These are phyloP conservation scores for Mimumesa dahlbomi DNA, from an alignment of 2,888 invertebrate genomes.

Conservation along the genomic window DNA sequence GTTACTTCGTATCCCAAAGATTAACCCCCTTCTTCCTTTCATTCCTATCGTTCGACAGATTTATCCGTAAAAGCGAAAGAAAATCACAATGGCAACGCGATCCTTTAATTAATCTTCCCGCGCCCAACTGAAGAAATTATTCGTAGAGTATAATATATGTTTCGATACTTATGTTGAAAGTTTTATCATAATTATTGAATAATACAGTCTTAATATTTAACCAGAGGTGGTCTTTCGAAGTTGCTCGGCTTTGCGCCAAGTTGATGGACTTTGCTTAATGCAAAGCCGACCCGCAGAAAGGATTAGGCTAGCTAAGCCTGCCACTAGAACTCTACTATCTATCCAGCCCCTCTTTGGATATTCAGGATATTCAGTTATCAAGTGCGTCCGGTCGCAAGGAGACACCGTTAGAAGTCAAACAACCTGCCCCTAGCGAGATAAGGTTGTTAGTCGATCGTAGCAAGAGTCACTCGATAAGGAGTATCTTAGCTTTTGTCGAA, in stretches of 20 bases:
- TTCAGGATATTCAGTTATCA: constrained; percentile 74
- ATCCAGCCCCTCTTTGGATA: constrained; percentile 42
- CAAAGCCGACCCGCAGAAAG: constrained; percentile 71
- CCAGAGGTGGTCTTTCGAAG: constrained; percentile 37
- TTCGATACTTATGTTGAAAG: too few species aligned
- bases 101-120: neutral
- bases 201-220: constrained; percentile 20
- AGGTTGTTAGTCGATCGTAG: constrained; percentile 54
- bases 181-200: constrained; percentile 8
- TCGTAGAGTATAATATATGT: too few species aligned
- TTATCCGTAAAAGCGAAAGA: neutral
- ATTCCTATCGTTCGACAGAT: constrained; percentile 40
- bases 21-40: constrained; percentile 70
- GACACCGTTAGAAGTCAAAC: constrained; percentile 76
- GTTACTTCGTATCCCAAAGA: constrained; percentile 69
- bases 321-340: constrained; percentile 45
- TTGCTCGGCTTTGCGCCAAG: constrained; percentile 43
- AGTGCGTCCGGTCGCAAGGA: constrained; percentile 76
- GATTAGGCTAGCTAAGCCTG: constrained; percentile 73
- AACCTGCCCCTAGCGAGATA: constrained; percentile 76
- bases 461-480: constrained; percentile 55
- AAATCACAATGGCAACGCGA: neutral
- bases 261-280: constrained; percentile 65
- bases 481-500: constrained; percentile 22
- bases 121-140: neutral